Evolutionary conservation across 2,888 invertebrate genomes (phyloP).

Genomic region (Eugnorisma glareosa): DNA sequence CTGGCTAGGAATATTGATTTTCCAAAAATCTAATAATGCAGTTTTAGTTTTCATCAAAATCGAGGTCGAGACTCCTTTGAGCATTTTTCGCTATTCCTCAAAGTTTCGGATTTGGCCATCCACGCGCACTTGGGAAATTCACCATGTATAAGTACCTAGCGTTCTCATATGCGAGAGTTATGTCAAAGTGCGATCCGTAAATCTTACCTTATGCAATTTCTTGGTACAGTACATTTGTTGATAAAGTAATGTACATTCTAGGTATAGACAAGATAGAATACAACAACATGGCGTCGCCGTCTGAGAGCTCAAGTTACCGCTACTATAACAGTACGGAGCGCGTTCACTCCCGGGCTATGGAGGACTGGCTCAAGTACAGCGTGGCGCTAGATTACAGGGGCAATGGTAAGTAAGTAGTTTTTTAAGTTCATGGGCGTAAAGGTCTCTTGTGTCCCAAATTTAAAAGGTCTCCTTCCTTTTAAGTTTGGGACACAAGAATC

Average conservation of each 20-base stretch:
- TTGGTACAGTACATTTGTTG: constrained; percentile 4
- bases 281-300: constrained; percentile 88
- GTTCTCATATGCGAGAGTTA: not conserved
- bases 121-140: no score
- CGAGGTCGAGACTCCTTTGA: no score
- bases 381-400: constrained; percentile 88
- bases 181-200: not conserved
- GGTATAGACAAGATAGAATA: constrained; percentile 90
- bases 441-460: no score
- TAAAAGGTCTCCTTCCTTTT: no score
- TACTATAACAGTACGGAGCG: constrained; percentile 91
- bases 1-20: no score
- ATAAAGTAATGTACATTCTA: constrained; percentile 64
- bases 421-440: not conserved
- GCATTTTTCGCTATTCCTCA: no score
- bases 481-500: not conserved
- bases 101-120: no score
- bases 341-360: constrained; percentile 91
- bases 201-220: not conserved
- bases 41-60: no score
- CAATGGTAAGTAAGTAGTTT: constrained; percentile 72
- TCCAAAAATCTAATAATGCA: no score
- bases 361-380: constrained; percentile 92
- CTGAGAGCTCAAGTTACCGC: constrained; percentile 89
- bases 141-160: no score